phyloP scores from a whole-genome alignment of 2,797 vertebrate species.

The Hybognathus amarus region DNA sequence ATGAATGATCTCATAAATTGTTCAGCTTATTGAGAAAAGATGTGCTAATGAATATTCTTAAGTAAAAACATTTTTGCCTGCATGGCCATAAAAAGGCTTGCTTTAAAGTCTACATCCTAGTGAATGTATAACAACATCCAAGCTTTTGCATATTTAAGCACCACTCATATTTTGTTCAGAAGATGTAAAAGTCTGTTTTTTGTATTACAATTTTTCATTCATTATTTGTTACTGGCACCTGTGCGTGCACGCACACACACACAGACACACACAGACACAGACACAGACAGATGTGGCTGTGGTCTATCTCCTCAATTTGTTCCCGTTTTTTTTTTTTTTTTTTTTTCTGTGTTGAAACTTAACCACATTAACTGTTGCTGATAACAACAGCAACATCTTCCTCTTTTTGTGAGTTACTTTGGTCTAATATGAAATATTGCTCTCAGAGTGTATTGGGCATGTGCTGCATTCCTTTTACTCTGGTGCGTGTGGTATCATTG shows the following conservation, averaged over 20 bases:
- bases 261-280: not conserved
- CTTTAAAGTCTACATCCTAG: not conserved
- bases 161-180: not conserved
- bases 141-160: not conserved
- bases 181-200: not conserved
- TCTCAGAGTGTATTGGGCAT: not conserved
- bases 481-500: slow-evolving; percentile 29
- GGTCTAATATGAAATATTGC: slow-evolving; percentile 18
- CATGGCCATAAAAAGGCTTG: not conserved
- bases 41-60: too few species aligned
- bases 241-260: accelerated
- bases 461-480: too few species aligned
- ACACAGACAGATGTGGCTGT: not conserved
- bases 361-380: not conserved
- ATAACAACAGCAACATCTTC: not conserved
- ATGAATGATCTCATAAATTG: too few species aligned
- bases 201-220: not conserved
- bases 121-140: not conserved
- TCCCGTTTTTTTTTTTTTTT: not conserved
- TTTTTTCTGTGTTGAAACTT: not conserved
- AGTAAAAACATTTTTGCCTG: not conserved
- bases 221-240: not conserved
- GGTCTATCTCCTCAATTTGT: not conserved
- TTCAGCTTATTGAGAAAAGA: too few species aligned
- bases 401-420: not conserved